Conservation (phyloP, 2,113 vertebrate species). For the Chaenocephalus aceratus region DNA sequence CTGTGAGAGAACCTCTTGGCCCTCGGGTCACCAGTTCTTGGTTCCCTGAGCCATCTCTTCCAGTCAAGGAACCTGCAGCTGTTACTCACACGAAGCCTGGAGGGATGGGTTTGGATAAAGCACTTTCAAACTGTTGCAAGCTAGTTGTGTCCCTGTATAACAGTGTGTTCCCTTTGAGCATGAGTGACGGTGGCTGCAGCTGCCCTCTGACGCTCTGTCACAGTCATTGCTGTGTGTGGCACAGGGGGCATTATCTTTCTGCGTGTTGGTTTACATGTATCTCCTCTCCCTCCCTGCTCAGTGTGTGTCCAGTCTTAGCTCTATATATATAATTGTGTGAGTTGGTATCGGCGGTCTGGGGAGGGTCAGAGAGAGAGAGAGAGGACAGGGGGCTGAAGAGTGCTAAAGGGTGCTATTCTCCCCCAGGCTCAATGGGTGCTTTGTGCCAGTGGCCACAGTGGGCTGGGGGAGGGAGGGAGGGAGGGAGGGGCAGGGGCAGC, state of each 20-base stretch:
- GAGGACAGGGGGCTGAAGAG: conserved; percentile 72
- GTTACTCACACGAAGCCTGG: neutral
- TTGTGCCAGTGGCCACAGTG: conserved; percentile 67
- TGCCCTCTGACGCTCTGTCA: conserved; percentile 9
- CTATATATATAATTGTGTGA: conserved; percentile 1
- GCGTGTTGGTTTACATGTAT: conserved; percentile 62
- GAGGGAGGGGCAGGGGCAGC: conserved; percentile 48
- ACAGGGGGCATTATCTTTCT: no score
- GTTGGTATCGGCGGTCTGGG: conserved; percentile 39
- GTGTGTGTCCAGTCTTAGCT: conserved; percentile 9
- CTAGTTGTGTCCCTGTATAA: neutral
- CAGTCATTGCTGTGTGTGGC: conserved; percentile 48
- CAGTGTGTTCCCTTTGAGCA: no score
- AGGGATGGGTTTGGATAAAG: neutral
- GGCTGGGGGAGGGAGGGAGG: conserved; percentile 21
- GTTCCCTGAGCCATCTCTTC: neutral
- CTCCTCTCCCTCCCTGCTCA: neutral
- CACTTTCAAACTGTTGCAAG: no score
- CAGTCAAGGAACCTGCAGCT: neutral
- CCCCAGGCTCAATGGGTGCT: conserved; percentile 75
- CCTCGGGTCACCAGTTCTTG: no score
- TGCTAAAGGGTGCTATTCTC: conserved; percentile 82
- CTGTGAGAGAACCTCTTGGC: no score
- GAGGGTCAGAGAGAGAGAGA: conserved; percentile 35
- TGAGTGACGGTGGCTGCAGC: neutral